These are phyloP conservation scores for Ceraclea dissimilis DNA, from an alignment of 2,888 invertebrate genomes.

Conservation along the genomic window DNA sequence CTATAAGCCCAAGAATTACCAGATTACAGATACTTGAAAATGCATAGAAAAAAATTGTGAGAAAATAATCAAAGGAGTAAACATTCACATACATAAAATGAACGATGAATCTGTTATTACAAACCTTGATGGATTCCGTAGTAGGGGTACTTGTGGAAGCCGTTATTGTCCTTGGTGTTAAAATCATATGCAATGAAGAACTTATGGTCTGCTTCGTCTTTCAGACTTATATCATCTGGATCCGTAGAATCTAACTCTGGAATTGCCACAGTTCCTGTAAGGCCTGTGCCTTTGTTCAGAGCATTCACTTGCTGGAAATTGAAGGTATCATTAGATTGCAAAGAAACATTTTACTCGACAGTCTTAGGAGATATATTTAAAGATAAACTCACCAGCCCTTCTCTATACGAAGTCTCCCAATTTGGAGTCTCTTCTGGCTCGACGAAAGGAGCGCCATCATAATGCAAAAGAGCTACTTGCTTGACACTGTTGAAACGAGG, in stretches of 20 bases:
- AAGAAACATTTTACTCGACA: too few species aligned
- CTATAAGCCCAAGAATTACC: too few species aligned
- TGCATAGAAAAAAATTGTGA: too few species aligned
- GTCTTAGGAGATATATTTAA: too few species aligned
- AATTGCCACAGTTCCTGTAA: constrained; percentile 55
- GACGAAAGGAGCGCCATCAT: constrained; percentile 55
- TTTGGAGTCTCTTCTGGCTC: constrained; percentile 54
- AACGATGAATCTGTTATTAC: too few species aligned
- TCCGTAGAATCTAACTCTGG: constrained; percentile 58
- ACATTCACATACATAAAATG: too few species aligned
- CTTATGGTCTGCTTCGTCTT: constrained; percentile 65
- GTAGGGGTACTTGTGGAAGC: constrained; percentile 64
- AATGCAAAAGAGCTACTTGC: constrained; percentile 59
- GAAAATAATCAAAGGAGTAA: too few species aligned
- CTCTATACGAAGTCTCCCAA: constrained; percentile 55
- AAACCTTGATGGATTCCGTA: constrained; percentile 70
- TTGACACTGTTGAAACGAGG: constrained; percentile 59
- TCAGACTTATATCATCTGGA: constrained; percentile 52
- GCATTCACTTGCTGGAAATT: constrained; percentile 70
- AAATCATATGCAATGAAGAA: constrained; percentile 85
- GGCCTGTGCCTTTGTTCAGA: constrained; percentile 66
- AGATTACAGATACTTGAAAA: too few species aligned
- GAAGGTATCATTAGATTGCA: too few species aligned
- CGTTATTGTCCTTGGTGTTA: constrained; percentile 72
- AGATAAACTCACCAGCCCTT: constrained; percentile 48